Percentiles rank a stretch among this genome's conserved stretches.
Conservation (phyloP, 2,888 invertebrate genomes). For the Dynastes hyllus region DNA sequence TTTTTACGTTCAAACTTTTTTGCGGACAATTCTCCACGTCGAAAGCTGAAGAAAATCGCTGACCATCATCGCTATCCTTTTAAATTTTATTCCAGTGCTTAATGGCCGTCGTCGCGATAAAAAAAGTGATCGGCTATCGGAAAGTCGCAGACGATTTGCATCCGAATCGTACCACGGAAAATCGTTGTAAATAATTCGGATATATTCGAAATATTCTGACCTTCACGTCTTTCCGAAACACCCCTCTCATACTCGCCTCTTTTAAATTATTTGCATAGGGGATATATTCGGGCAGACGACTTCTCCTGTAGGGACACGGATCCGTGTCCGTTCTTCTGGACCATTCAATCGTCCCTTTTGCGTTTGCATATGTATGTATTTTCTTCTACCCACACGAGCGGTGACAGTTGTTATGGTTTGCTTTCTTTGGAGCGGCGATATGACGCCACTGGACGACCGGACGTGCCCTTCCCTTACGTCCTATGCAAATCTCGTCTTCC, state of each 20-base stretch:
- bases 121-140: constrained; percentile 63
- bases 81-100: constrained; percentile 25
- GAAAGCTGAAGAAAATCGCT: constrained; percentile 35
- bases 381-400: constrained; percentile 57
- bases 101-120: constrained; percentile 52
- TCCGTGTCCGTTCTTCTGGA: constrained; percentile 18
- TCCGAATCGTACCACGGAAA: constrained; percentile 66
- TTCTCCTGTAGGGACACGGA: constrained; percentile 5
- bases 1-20: constrained; percentile 35
- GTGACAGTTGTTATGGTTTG: constrained; percentile 68
- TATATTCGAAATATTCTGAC: constrained; percentile 58
- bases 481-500: constrained; percentile 65
- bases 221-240: constrained; percentile 57
- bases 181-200: constrained; percentile 70
- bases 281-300: constrained; percentile 43
- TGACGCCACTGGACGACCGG: constrained; percentile 67
- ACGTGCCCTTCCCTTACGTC: constrained; percentile 48
- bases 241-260: background rate
- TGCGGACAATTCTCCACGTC: background rate
- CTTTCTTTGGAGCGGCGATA: constrained; percentile 64
- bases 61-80: constrained; percentile 10
- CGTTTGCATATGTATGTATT: constrained; percentile 58
- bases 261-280: constrained; percentile 57
- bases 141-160: constrained; percentile 65
- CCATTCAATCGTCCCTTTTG: constrained; percentile 38